Conservation (phyloP, 1,140 invertebrate genomes). For the Polypedilum vanderplanki region DNA sequence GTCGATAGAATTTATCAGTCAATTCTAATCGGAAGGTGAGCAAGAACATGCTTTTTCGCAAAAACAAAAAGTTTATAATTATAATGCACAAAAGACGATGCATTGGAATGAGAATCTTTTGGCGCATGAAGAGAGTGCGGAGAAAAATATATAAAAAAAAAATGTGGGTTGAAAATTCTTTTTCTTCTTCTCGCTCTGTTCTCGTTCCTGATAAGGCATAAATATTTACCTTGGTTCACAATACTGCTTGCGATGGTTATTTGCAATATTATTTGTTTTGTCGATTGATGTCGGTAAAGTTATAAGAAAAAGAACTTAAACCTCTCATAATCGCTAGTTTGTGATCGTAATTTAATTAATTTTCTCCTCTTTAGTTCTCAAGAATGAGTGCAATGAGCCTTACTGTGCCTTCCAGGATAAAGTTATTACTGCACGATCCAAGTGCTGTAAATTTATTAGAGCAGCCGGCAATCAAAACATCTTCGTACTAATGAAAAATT, state of each 20-base stretch:
- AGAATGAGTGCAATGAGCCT: constrained; percentile 1
- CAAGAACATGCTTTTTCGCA: background rate
- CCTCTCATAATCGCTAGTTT: background rate
- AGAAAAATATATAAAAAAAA: background rate
- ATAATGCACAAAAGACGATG: background rate
- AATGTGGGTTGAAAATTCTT: constrained; percentile 18
- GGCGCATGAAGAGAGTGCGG: background rate
- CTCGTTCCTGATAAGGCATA: constrained; percentile 22
- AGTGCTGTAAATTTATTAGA: too few species aligned
- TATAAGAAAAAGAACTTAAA: background rate
- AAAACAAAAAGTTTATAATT: constrained; percentile 21
- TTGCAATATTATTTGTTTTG: constrained; percentile 26
- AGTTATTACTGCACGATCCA: background rate
- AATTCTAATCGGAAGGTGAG: constrained; percentile 23
- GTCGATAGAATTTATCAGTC: constrained; percentile 21
- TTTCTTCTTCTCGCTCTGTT: background rate
- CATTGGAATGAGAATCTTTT: constrained; percentile 9
- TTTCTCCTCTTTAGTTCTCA: constrained; percentile 4
- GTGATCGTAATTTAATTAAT: constrained; percentile 28
- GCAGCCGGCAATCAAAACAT: too few species aligned
- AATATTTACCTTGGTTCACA: constrained; percentile 1
- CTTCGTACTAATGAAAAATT: background rate
- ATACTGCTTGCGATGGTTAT: background rate
- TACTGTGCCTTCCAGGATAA: background rate
- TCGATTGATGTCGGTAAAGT: constrained; percentile 2